phyloP scores from a whole-genome alignment of 1,140 invertebrate species.

The Halyomorpha halys region DNA sequence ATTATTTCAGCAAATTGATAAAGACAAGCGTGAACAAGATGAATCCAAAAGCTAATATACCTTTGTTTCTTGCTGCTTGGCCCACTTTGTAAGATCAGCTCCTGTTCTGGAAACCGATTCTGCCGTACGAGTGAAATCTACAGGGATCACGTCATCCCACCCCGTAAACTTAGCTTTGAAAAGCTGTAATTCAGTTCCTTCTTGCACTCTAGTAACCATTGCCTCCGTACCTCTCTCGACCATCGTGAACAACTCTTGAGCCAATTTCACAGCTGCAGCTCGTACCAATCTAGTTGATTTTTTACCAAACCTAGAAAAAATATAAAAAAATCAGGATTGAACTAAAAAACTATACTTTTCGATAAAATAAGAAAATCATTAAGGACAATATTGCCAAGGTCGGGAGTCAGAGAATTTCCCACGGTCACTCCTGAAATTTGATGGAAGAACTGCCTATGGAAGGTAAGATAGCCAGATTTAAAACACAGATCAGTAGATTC shows the following conservation, averaged over 20 bases:
- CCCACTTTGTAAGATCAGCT: conserved; percentile 90
- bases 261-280: conserved; percentile 91
- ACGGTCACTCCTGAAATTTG: too few species aligned
- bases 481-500: too few species aligned
- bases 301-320: conserved; percentile 75
- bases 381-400: too few species aligned
- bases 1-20: background rate
- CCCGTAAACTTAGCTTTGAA: conserved; percentile 96
- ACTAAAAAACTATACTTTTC: too few species aligned
- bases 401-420: too few species aligned
- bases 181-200: conserved; percentile 67
- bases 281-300: conserved; percentile 92
- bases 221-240: conserved; percentile 82
- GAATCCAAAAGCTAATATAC: conserved; percentile 32
- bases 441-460: too few species aligned
- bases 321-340: too few species aligned
- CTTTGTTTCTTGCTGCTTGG: conserved; percentile 79
- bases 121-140: conserved; percentile 96
- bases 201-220: conserved; percentile 76
- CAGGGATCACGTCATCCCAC: conserved; percentile 96
- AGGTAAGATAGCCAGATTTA: too few species aligned
- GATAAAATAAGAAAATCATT: too few species aligned
- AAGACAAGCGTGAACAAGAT: background rate
- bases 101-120: conserved; percentile 94
- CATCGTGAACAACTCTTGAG: conserved; percentile 88